Evolutionary conservation across 2,113 vertebrate genomes (phyloP), one percentile per base, ranked within the genome.

Genomic region (Syrmaticus mikado): DNA sequence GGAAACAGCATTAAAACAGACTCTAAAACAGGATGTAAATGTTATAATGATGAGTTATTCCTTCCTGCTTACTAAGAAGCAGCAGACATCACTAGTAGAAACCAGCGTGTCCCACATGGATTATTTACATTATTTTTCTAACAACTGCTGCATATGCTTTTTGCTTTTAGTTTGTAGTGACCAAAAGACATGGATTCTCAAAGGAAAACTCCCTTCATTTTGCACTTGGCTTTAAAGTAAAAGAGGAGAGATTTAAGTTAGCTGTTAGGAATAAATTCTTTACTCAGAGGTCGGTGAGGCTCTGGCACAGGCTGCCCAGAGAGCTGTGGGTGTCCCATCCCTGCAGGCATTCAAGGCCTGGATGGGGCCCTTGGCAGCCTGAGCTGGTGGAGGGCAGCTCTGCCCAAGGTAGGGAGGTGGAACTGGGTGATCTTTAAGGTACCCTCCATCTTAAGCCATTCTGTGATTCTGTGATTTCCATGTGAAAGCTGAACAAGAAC

Each of bases 31-130:
- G 67, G 40, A 20, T 62, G 15, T 94, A 97, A 97, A 97, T 96
- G 92, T 95, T 93, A 75, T 71, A 82, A 94, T 67, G 67, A 92
- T 89, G 94, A 96, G 92, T 87, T 97, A 96, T 93, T 86, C 67
- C 58, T 92, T 83, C 87, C 82, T 93, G 62, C 90, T 96, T 95
- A 78, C 95, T 96, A 82, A 92, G 87, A 50, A 94, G 72, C 36
- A 81, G 60, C 72, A 91, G 80, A 55, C 48, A 93, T 68, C 3
- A 4, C 57, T 92, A 50, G 66, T 73, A 92, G 89, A 93, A 87
- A 24, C 34, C 66, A 81, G 65, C 76, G 82, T 85, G 61, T 89
- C 55, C 81, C 72, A 73, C 87, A 70, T 80, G 55, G 64, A 77
- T 96, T 90, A 61, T 52, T 90, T 93, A 74, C 75, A 50, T 57